phyloP scores from a whole-genome alignment of 2,797 vertebrate genomes.

The Florisuga fusca region DNA sequence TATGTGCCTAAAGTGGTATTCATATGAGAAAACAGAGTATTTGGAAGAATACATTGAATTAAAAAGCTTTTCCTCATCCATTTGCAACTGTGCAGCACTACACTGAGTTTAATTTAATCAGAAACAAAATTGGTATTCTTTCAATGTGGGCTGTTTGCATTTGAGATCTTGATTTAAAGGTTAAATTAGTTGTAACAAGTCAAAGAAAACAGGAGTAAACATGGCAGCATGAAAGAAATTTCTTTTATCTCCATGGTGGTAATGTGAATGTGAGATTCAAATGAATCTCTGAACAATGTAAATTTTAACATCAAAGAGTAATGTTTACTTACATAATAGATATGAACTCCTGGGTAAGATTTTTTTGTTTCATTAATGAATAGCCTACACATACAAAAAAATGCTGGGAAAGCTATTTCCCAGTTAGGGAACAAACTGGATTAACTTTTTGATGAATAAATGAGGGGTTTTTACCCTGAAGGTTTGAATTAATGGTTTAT shows the following conservation, averaged over 20 bases:
- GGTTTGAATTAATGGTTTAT: conserved; percentile 76
- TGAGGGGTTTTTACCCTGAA: conserved; percentile 58
- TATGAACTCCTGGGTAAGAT: neutral
- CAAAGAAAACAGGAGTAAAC: neutral
- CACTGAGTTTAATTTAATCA: neutral
- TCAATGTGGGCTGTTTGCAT: neutral
- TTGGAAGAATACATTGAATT: neutral
- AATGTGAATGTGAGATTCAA: conserved; percentile 31
- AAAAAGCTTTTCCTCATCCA: neutral
- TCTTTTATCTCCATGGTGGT: conserved; percentile 31
- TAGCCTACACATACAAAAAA: neutral
- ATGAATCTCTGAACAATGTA: conserved; percentile 6
- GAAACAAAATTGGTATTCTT: neutral
- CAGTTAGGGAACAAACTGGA: conserved; percentile 19
- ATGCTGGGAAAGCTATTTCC: conserved; percentile 2
- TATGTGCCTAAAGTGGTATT: neutral
- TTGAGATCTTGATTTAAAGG: neutral
- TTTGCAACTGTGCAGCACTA: neutral
- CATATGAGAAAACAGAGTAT: neutral
- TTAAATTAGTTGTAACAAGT: neutral
- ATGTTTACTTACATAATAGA: conserved; percentile 41
- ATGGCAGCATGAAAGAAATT: neutral
- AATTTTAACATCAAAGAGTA: conserved; percentile 30
- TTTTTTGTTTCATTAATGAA: conserved; percentile 52
- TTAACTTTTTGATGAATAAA: conserved; percentile 62